Percentiles rank a stretch among this genome's conserved stretches.
Conservation (phyloP, 2,113 vertebrate species). For the Phrynosoma platyrhinos region DNA sequence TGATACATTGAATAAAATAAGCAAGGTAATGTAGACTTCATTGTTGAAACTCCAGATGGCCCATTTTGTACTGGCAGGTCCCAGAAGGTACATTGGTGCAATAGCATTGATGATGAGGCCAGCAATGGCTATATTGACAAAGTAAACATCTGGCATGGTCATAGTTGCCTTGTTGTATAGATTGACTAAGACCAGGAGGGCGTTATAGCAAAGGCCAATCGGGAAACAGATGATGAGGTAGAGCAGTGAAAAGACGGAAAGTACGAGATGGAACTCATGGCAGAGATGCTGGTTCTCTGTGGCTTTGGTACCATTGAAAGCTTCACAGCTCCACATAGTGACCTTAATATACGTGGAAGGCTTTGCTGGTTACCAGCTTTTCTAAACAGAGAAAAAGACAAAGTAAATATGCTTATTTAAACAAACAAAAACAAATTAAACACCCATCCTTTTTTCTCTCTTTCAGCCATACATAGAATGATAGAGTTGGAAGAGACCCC, state of each 20-base stretch:
- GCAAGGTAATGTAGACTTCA: slow-evolving; percentile 90
- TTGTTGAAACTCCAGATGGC: slow-evolving; percentile 89
- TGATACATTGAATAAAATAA: slow-evolving; percentile 94
- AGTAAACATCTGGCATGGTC: slow-evolving; percentile 99
- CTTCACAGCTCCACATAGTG: slow-evolving; percentile 95
- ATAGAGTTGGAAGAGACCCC: no score
- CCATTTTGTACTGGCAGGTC: slow-evolving; percentile 88
- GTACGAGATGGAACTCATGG: slow-evolving; percentile 88
- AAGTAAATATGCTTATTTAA: neutral
- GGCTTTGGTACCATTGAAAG: slow-evolving; percentile 83
- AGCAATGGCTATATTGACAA: slow-evolving; percentile 95
- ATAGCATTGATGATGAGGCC: slow-evolving; percentile 91
- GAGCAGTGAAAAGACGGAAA: slow-evolving; percentile 90
- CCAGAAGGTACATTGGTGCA: slow-evolving; percentile 89
- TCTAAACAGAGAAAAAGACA: slow-evolving; percentile 69
- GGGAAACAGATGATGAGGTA: slow-evolving; percentile 94
- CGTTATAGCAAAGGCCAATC: slow-evolving; percentile 91
- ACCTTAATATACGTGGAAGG: slow-evolving; percentile 63
- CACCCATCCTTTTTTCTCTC: no score
- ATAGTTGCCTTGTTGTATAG: slow-evolving; percentile 92
- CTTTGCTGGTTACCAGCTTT: slow-evolving; percentile 74
- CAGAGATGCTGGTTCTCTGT: slow-evolving; percentile 85
- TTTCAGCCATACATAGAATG: no score
- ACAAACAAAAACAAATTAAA: neutral
- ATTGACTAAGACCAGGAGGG: slow-evolving; percentile 91